Base-by-base conservation (phyloP, 1,140 invertebrate genomes). In the Pomacea maculata region DNA sequence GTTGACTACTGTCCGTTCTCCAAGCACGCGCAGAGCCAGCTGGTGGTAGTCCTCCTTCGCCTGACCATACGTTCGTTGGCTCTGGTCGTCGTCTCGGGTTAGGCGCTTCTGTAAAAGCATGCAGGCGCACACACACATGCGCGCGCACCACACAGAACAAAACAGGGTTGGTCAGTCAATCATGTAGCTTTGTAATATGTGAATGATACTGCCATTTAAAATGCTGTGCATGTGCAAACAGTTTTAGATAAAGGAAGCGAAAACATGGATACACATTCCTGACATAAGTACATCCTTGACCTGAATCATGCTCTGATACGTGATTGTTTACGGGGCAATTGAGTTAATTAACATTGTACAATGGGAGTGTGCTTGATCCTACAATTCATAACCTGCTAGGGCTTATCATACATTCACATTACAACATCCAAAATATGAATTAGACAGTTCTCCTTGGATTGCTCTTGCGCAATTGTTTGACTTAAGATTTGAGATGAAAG, bases 101-200 rank as follows among this genome's bases (percentile, higher is more conserved):
- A 84, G 81, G 12, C 84, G 80, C 67, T 84, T 84, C 86, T 87
- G 83, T 63, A 83, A 83, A 14, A 76, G 14, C 57, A 78, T 12
- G 67, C 64, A 52, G 17, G 19, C 75, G n/a, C 75, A 52, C 34
- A 4, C 63, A 68, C 75, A 12, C 74, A 29, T 25, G 61, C 25
- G 25, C 25, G 25, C 25, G 25, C 25, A 25, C 25, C 54, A 45
- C 52, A 21, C 15, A 15, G 9, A 75, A 54, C 14, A 54, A 75
- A 54, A 75, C 73, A 57, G 54, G 25, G 52, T 57, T n/a, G 15
- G 11, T n/a, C 52, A 21, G 54, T 6, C 73, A 25, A 19, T n/a
- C 54, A 57, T 52, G 21, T 10, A 57, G 21, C 68, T 34, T 15
- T 19, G 68, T 6, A 19, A 7, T 73, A 57, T 75, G 73, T 75